phyloP scores from a whole-genome alignment of 2,797 vertebrate genomes.

The Danio jaintianensis region DNA sequence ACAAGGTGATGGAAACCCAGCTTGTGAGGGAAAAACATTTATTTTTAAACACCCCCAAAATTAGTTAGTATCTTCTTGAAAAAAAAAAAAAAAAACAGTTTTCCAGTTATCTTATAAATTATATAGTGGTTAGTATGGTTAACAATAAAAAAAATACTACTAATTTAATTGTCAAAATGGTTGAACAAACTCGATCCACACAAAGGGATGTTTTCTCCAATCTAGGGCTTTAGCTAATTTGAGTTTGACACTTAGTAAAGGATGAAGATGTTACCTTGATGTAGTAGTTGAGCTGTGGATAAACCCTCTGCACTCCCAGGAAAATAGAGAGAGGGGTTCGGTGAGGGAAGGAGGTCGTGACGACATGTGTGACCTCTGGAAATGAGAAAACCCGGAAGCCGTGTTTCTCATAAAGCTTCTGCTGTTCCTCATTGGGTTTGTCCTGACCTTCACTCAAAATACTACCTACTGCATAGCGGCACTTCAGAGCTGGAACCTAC shows the following conservation, averaged over 20 bases:
- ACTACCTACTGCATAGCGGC: conserved; percentile 90
- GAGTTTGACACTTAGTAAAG: background rate
- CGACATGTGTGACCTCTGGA: conserved; percentile 91
- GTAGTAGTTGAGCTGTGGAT: conserved; percentile 85
- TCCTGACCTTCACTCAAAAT: conserved; percentile 90
- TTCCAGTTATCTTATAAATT: no score
- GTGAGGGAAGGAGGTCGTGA: conserved; percentile 89
- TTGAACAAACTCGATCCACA: no score
- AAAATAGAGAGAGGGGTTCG: conserved; percentile 87
- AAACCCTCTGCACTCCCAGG: conserved; percentile 87
- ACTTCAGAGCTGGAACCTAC: conserved; percentile 87
- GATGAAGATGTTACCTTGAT: conserved; percentile 84
- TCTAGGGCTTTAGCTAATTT: no score
- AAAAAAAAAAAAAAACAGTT: no score
- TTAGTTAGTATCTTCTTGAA: no score
- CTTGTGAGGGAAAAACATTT: no score
- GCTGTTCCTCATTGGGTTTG: conserved; percentile 82
- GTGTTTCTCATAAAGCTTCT: conserved; percentile 87
- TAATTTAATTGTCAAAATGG: no score
- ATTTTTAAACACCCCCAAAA: no score
- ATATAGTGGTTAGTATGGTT: no score
- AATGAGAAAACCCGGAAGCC: conserved; percentile 93
- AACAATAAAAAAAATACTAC: no score
- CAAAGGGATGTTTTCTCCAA: no score
- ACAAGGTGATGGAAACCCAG: no score